phyloP scores from a whole-genome alignment of 2,797 vertebrate species.

The Basileuterus tristriatus region DNA sequence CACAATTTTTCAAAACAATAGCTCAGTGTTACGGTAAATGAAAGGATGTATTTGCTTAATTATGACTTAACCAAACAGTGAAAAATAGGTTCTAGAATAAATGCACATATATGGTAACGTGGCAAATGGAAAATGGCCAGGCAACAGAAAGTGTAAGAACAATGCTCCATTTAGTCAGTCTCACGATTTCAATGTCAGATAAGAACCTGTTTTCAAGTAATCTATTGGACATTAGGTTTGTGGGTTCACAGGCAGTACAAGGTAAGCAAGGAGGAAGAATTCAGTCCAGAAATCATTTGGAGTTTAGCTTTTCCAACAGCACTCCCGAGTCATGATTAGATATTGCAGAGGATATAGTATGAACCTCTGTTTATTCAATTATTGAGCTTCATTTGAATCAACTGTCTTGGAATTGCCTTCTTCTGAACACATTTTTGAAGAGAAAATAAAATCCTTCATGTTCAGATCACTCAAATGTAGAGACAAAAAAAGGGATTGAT shows the following conservation, averaged over 20 bases:
- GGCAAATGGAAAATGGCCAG: neutral
- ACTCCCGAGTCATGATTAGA: neutral
- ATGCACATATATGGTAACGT: neutral
- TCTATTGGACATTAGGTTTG: neutral
- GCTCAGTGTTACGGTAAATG: neutral
- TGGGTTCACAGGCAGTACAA: too few relatives aligned
- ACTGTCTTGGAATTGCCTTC: neutral
- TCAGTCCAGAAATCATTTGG: neutral
- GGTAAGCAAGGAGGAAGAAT: neutral
- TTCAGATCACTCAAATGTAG: neutral
- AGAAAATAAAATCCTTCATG: neutral
- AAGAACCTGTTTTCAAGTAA: neutral
- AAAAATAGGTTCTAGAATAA: neutral
- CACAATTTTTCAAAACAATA: conserved; percentile 9
- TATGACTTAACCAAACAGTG: neutral
- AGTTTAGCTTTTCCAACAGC: neutral
- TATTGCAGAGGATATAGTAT: neutral
- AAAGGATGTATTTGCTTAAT: neutral
- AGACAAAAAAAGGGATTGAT: neutral
- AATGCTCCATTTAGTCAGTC: neutral
- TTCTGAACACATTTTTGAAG: neutral
- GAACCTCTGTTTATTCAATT: neutral
- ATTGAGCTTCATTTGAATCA: neutral
- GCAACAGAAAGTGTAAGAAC: neutral
- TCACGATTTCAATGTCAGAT: neutral